These are phyloP conservation scores for Phymanthus crucifer DNA, from an alignment of 92 coral and sea anemone genomes.

Conservation along the genomic window DNA sequence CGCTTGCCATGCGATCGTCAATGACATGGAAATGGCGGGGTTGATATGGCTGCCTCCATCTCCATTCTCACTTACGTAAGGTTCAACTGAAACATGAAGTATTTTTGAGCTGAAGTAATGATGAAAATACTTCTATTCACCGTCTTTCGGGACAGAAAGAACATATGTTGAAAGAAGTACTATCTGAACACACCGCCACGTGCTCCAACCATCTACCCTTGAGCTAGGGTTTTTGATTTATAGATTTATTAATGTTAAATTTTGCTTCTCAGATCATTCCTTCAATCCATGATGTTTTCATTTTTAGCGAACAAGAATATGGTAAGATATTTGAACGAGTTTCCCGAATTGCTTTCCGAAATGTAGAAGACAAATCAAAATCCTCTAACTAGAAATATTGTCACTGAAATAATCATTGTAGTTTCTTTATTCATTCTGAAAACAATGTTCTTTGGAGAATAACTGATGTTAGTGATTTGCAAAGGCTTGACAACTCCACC, in stretches of 20 bases:
- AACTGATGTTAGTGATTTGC: neutral
- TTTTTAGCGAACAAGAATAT: neutral
- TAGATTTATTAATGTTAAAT: neutral
- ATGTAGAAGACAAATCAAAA: neutral
- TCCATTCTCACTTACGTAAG: neutral
- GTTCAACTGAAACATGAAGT: neutral
- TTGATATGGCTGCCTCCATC: neutral
- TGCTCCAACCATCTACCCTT: neutral
- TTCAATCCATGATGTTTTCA: neutral
- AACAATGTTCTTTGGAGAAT: neutral
- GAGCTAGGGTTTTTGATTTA: neutral
- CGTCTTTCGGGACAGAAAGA: conserved; percentile 86
- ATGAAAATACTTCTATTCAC: conserved; percentile 47
- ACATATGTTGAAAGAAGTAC: conserved; percentile 37
- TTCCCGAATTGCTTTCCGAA: too few species aligned
- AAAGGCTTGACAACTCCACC: neutral
- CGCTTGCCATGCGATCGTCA: neutral
- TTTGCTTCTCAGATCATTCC: neutral
- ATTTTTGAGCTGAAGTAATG: neutral
- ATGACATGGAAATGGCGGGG: neutral
- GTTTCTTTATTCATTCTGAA: neutral
- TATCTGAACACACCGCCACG: conserved; percentile 29
- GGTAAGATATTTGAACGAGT: neutral
- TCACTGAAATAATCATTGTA: neutral
- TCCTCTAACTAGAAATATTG: neutral